Conservation (phyloP, 2,888 invertebrate species). For the Acleris cristana region DNA sequence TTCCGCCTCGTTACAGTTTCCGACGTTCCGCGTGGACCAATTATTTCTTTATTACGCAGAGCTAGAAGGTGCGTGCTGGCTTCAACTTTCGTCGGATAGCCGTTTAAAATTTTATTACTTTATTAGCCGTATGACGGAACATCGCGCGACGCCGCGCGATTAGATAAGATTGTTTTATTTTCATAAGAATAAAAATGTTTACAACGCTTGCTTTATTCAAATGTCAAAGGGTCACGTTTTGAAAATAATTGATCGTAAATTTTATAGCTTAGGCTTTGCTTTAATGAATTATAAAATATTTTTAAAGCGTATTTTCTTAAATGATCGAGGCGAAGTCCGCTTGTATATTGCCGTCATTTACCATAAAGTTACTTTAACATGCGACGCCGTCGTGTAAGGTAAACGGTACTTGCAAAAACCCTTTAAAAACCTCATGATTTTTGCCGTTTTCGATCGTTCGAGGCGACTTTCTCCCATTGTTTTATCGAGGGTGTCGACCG, state of each 20-base stretch:
- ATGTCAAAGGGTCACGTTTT: constrained; percentile 20
- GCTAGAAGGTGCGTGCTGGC: constrained; percentile 19
- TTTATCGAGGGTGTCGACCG: constrained; percentile 69
- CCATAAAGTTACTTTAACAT: constrained; percentile 29
- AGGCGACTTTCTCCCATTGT: constrained; percentile 74
- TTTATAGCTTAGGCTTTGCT: constrained; percentile 21
- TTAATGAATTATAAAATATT: constrained; percentile 21
- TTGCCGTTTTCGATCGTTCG: constrained; percentile 46
- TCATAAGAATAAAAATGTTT: constrained; percentile 20
- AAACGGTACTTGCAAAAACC: constrained; percentile 30
- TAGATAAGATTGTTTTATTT: constrained; percentile 35
- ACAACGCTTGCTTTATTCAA: constrained; percentile 8
- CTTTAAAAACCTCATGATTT: constrained; percentile 30
- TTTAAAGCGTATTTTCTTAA: constrained; percentile 2
- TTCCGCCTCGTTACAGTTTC: constrained; percentile 53
- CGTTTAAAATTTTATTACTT: constrained; percentile 39
- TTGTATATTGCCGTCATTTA: constrained; percentile 14
- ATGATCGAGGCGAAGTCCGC: constrained; percentile 1
- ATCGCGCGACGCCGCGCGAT: constrained; percentile 21
- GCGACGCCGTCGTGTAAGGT: constrained; percentile 26
- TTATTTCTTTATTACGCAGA: constrained; percentile 40
- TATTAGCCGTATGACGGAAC: constrained; percentile 38
- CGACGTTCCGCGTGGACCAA: constrained; percentile 49
- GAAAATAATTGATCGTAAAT: constrained; percentile 26
- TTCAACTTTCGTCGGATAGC: constrained; percentile 29